Evolutionary conservation across 1,140 invertebrate genomes (phyloP), one percentile per base, ranked within the genome.

Genomic region (Hormaphis cornu): DNA sequence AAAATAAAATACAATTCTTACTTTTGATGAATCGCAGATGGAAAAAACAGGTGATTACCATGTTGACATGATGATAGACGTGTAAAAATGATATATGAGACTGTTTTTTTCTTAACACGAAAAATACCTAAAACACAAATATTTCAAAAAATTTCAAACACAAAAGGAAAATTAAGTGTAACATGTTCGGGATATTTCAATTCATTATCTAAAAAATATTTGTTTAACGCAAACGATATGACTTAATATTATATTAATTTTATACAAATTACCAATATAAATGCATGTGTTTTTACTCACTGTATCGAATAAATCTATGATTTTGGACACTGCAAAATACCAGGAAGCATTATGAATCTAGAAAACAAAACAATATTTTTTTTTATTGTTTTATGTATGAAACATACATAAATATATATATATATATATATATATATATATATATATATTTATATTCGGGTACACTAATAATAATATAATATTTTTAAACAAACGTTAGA

Each of bases 281-380:
- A 33, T 33, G 9, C 9, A 80, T 80, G 85, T 44, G 12, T 28
- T 5, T 33, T 63, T 52, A 71, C 72, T 72, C 44, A 73, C 72
- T 3, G 72, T 73, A 26, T 73, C 72, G 3, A 73, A 59, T 37
- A 73, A 70, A 33, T 73, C 72, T 12, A 72, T 48, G 73, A 61
- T 80, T 76, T 86, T 86, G 10, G 84, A 85, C 69, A 84, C 78
- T 73, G 83, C 84, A 75, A 84, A 86, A 81, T 82, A 85, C 83
- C 83, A 86, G 9, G 84, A 76, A 16, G 81, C 82, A 70, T 78
- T 78, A 3, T 83, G 83, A 75, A 86, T 82, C 84, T 85, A 78
- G 54, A 78, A 79, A 56, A 16, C 42, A 44, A 37, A 56, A 50
- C 14, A 9, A 30, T 20, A 33, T 0, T 1, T 54, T 2, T 30